Evolutionary conservation across 2,888 invertebrate genomes (phyloP).

Genomic region (Eurytoma californica): DNA sequence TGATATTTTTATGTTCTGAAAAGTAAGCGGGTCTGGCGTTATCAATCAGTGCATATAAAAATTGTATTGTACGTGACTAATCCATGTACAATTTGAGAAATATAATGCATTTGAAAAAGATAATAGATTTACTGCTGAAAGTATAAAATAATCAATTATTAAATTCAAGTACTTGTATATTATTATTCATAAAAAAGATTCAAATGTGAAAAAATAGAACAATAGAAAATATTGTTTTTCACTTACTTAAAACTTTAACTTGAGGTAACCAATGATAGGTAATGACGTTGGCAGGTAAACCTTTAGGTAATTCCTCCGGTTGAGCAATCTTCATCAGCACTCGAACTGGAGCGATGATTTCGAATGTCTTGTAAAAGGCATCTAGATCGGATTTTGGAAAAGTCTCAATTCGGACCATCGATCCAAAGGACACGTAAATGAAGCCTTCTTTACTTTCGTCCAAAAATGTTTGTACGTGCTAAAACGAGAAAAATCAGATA

Average conservation of each 20-base stretch:
- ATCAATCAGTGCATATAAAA: no score
- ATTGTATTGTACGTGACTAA: no score
- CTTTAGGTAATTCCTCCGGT: constrained; percentile 64
- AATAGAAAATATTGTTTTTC: neutral
- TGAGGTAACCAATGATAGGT: constrained; percentile 68
- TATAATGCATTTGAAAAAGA: no score
- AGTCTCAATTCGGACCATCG: constrained; percentile 70
- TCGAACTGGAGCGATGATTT: constrained; percentile 67
- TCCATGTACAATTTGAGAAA: no score
- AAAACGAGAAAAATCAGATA: neutral
- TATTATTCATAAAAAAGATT: no score
- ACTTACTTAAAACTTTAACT: constrained; percentile 65
- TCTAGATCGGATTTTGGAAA: constrained; percentile 62
- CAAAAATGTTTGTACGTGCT: constrained; percentile 70
- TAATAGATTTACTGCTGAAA: no score
- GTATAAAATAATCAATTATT: no score
- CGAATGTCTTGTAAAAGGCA: constrained; percentile 65
- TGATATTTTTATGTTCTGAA: constrained; percentile 36
- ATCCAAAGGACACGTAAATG: constrained; percentile 71
- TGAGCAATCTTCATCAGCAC: constrained; percentile 68
- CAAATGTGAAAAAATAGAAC: no score
- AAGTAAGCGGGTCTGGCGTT: no score
- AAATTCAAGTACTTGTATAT: no score
- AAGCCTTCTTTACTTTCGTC: constrained; percentile 68
- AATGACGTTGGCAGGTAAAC: constrained; percentile 69